Conservation (phyloP, 2,888 invertebrate species). For the Gnatocerus cornutus region DNA sequence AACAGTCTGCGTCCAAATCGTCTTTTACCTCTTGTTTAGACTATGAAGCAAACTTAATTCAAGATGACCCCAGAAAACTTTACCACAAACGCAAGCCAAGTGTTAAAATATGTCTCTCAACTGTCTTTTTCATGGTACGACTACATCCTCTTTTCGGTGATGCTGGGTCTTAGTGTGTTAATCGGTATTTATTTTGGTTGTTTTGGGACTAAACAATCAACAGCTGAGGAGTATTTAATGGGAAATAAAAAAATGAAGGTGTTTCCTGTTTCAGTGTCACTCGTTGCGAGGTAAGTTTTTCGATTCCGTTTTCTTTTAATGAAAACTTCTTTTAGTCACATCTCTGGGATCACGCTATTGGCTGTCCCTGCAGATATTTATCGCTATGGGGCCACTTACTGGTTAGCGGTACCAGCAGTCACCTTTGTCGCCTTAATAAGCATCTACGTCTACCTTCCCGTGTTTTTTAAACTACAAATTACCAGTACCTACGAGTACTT, state of each 20-base stretch:
- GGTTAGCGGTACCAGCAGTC: slow-evolving; percentile 70
- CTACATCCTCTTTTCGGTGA: slow-evolving; percentile 73
- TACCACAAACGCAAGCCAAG: neutral
- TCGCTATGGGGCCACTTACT: slow-evolving; percentile 80
- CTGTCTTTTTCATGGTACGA: slow-evolving; percentile 69
- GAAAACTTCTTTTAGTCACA: slow-evolving; percentile 73
- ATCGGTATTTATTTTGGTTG: slow-evolving; percentile 78
- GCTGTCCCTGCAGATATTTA: slow-evolving; percentile 86
- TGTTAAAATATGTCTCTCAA: neutral
- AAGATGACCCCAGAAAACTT: neutral
- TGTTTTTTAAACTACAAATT: slow-evolving; percentile 81
- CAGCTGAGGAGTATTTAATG: slow-evolving; percentile 80
- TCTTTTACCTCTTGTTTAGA: too few species aligned
- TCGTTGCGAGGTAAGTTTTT: slow-evolving; percentile 81
- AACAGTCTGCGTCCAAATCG: neutral
- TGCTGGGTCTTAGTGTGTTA: slow-evolving; percentile 73
- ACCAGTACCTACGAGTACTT: slow-evolving; percentile 82
- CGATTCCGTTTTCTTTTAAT: slow-evolving; percentile 78
- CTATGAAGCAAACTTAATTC: neutral
- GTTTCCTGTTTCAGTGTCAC: slow-evolving; percentile 82
- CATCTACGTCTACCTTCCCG: slow-evolving; percentile 74
- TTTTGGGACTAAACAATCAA: slow-evolving; percentile 74
- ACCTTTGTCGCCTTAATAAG: slow-evolving; percentile 62
- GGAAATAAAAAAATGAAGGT: slow-evolving; percentile 83
- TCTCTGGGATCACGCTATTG: slow-evolving; percentile 83